Percentiles rank a stretch among this genome's conserved stretches.
Conservation (phyloP, 2,888 invertebrate genomes). For the Caenorhabditis sulstoni region DNA sequence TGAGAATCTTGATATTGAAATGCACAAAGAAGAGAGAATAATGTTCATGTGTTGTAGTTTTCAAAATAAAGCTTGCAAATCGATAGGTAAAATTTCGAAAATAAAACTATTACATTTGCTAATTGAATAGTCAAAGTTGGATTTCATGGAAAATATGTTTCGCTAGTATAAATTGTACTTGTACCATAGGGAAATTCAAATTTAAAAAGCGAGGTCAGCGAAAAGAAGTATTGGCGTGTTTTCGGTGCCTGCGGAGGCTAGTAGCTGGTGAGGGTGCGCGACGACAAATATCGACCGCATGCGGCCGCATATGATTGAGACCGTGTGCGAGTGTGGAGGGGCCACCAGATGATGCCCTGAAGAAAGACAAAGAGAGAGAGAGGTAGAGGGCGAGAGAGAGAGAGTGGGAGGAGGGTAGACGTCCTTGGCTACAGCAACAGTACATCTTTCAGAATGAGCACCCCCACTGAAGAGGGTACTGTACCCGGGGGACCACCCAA, state of each 20-base stretch:
- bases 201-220: constrained; percentile 14
- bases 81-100: no score
- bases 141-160: no score
- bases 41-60: no score
- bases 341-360: constrained; percentile 20
- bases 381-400: background rate
- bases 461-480: background rate
- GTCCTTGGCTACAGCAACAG: background rate
- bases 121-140: no score
- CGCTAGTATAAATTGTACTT: no score
- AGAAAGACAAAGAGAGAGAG: constrained; percentile 8
- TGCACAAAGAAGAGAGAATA: no score
- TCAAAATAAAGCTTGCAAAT: no score
- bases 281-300: constrained; percentile 20
- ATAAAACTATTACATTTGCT: no score
- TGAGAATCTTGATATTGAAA: no score
- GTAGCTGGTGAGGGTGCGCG: constrained; percentile 15
- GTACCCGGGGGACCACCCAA: constrained; percentile 19
- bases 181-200: background rate
- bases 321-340: background rate
- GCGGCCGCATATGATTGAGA: constrained; percentile 15
- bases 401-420: no score
- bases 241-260: background rate
- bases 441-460: constrained; percentile 17
- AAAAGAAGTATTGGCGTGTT: constrained; percentile 14